A percentile compares a stretch with the other conserved stretches of the same genome.
These are phyloP conservation scores for Lithosia quadra DNA, from an alignment of 2,888 invertebrate genomes.

Conservation along the genomic window DNA sequence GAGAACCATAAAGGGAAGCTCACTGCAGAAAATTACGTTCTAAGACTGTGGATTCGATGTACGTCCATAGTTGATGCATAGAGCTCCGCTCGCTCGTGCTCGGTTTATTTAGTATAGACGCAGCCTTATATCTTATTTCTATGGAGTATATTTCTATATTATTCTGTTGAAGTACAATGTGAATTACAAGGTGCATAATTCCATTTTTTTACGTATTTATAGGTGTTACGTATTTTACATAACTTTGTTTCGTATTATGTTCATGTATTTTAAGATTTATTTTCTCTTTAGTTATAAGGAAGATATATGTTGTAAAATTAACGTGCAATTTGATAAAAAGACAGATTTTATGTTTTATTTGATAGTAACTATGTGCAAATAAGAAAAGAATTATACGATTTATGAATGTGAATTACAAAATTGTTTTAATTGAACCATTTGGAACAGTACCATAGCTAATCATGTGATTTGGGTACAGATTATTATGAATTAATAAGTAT, in stretches of 20 bases:
- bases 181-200: slow-evolving; percentile 47
- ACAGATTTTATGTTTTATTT: slow-evolving; percentile 68
- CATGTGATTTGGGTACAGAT: too few species aligned
- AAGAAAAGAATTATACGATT: slow-evolving; percentile 78
- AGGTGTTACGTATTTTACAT: slow-evolving; percentile 29
- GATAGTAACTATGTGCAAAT: slow-evolving; percentile 59
- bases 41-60: too few species aligned
- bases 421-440: slow-evolving; percentile 54
- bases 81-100: too few species aligned
- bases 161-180: slow-evolving; percentile 9
- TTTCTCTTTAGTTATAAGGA: slow-evolving; percentile 55
- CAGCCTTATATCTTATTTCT: neutral
- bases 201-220: slow-evolving; percentile 50
- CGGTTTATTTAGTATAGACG: too few species aligned
- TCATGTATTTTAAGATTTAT: slow-evolving; percentile 48
- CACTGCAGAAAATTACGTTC: too few species aligned
- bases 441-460: too few species aligned
- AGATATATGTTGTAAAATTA: slow-evolving; percentile 55
- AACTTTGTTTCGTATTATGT: slow-evolving; percentile 49
- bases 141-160: neutral
- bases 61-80: too few species aligned
- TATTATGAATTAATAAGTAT: too few species aligned
- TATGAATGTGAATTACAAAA: slow-evolving; percentile 73
- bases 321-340: slow-evolving; percentile 60
- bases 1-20: too few species aligned